Percentiles rank a stretch among this genome's conserved stretches.
These are phyloP conservation scores for Tretioscincus oriximinensis DNA, from an alignment of 2,113 vertebrate species.

Conservation along the genomic window DNA sequence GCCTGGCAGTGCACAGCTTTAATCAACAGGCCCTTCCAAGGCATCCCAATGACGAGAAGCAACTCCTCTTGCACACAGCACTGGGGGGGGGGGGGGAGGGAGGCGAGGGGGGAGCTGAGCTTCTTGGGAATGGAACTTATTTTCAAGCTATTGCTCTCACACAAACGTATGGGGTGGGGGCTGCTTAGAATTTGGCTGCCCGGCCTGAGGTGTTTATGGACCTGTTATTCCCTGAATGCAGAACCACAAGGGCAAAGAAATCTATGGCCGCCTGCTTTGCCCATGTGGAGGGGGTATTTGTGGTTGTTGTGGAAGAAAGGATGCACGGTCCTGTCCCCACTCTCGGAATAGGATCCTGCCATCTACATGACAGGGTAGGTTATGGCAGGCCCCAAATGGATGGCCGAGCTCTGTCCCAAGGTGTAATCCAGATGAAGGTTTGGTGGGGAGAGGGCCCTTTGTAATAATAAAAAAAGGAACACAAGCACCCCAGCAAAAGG, in stretches of 20 bases:
- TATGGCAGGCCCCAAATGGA: no score
- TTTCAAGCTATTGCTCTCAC: background rate
- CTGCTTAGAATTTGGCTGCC: slow-evolving; percentile 7
- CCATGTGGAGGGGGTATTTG: background rate
- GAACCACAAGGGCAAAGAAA: slow-evolving; percentile 18
- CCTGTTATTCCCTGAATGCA: slow-evolving; percentile 22
- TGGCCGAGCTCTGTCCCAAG: no score
- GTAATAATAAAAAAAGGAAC: no score
- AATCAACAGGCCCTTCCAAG: background rate
- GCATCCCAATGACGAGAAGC: background rate
- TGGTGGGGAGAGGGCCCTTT: no score
- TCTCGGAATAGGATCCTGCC: no score
- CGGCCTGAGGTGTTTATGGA: slow-evolving; percentile 11
- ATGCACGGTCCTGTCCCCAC: no score
- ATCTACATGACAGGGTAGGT: no score
- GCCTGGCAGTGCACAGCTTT: background rate
- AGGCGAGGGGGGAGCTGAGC: no score
- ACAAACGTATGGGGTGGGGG: no score
- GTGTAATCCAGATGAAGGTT: no score
- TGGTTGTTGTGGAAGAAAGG: background rate
- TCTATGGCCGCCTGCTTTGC: background rate
- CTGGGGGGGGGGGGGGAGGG: background rate
- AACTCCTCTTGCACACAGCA: slow-evolving; percentile 2
- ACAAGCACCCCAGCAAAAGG: background rate
- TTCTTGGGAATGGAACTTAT: slow-evolving; percentile 24